Evolutionary conservation across 2,888 invertebrate genomes (phyloP).

Genomic region (Neocrepidodera transversa): DNA sequence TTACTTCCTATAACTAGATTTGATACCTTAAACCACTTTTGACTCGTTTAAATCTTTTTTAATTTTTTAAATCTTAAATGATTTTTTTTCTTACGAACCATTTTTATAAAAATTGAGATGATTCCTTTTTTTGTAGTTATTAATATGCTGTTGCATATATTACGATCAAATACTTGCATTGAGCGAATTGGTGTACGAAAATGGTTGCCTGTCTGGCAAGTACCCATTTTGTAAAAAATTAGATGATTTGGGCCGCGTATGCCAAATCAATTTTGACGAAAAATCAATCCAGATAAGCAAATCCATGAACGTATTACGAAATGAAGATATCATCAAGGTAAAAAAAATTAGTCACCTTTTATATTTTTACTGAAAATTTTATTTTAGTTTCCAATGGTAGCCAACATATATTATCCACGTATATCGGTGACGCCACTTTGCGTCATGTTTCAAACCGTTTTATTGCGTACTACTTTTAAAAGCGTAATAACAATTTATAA

Average conservation of each 20-base stretch:
- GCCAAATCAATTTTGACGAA: neutral
- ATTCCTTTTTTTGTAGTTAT: too few species aligned
- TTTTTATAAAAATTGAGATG: too few species aligned
- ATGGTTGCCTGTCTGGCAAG: neutral
- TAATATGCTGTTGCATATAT: constrained; percentile 32
- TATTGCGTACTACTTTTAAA: constrained; percentile 43
- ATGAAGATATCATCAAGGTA: neutral
- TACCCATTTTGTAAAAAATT: neutral
- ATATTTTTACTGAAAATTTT: neutral
- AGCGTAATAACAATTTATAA: constrained; percentile 45
- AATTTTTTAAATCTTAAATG: too few species aligned
- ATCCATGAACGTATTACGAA: neutral
- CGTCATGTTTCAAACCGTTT: constrained; percentile 43
- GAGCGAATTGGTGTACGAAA: constrained; percentile 37
- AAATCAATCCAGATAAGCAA: neutral
- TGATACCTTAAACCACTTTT: too few species aligned
- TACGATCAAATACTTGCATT: constrained; percentile 37
- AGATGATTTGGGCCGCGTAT: neutral
- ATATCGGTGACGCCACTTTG: constrained; percentile 43
- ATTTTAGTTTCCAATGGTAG: constrained; percentile 41
- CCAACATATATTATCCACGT: constrained; percentile 45
- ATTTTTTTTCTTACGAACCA: too few species aligned
- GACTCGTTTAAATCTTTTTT: too few species aligned
- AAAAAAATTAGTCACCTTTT: too few species aligned
- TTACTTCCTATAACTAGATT: too few species aligned